phyloP scores from a whole-genome alignment of 2,888 invertebrate genomes.

The Plagiodera versicolora region DNA sequence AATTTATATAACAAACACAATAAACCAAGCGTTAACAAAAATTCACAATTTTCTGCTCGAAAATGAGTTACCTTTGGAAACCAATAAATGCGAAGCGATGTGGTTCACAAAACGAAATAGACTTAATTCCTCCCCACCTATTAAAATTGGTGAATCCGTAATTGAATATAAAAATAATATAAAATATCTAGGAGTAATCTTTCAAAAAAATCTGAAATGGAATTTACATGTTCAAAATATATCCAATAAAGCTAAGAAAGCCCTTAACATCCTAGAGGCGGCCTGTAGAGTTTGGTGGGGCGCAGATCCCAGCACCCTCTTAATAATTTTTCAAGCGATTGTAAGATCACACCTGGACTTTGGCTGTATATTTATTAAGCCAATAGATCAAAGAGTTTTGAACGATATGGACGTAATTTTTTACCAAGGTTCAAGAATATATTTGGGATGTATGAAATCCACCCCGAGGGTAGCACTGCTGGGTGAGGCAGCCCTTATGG shows the following conservation, averaged over 20 bases:
- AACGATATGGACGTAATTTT: slow-evolving; percentile 1
- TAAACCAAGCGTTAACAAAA: slow-evolving; percentile 4
- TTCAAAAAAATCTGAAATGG: slow-evolving; percentile 20
- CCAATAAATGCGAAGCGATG: slow-evolving; percentile 18
- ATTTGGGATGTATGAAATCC: slow-evolving; percentile 21
- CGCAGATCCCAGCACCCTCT: slow-evolving; percentile 14
- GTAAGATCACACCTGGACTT: slow-evolving; percentile 21
- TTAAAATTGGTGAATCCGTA: neutral
- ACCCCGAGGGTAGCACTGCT: slow-evolving; percentile 16
- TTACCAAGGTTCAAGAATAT: slow-evolving; percentile 6
- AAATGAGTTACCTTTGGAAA: slow-evolving; percentile 11
- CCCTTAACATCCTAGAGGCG: slow-evolving; percentile 17
- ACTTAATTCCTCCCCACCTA: neutral
- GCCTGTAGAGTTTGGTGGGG: slow-evolving; percentile 22
- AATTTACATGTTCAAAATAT: slow-evolving; percentile 8
- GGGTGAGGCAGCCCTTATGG: slow-evolving; percentile 11
- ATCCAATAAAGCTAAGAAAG: slow-evolving; percentile 14
- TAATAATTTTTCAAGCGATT: slow-evolving; percentile 13
- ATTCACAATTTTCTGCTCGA: slow-evolving; percentile 9
- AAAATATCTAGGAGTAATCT: slow-evolving; percentile 21
- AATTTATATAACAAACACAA: neutral
- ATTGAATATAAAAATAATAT: neutral
- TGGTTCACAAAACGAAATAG: slow-evolving; percentile 9
- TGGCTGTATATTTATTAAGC: slow-evolving; percentile 3
- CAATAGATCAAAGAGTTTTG: slow-evolving; percentile 5